These are phyloP conservation scores for Pogonognathellus flavescens DNA, from an alignment of 1,140 invertebrate genomes.

Conservation along the genomic window DNA sequence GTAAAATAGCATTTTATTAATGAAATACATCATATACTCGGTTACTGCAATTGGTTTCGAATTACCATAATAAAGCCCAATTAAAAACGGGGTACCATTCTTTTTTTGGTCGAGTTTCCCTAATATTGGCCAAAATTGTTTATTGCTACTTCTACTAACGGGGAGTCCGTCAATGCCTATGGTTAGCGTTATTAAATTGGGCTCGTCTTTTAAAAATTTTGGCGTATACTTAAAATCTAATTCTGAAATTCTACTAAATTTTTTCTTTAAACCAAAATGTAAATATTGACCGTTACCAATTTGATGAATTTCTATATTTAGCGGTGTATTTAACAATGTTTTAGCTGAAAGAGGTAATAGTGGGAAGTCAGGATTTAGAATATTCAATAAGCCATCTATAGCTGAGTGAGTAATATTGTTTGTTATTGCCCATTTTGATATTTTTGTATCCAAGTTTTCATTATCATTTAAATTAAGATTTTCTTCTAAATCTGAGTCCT, in stretches of 20 bases:
- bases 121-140: constrained; percentile 65
- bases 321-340: constrained; percentile 59
- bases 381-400: constrained; percentile 14
- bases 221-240: background rate
- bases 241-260: background rate
- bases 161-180: constrained; percentile 67
- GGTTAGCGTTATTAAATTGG: constrained; percentile 56
- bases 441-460: background rate
- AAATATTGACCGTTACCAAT: constrained; percentile 54
- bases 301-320: constrained; percentile 32
- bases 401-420: constrained; percentile 47
- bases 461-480: background rate
- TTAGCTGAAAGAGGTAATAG: constrained; percentile 44
- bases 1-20: constrained; percentile 62
- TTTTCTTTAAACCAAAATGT: constrained; percentile 55
- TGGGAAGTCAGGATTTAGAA: background rate
- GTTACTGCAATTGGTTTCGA: constrained; percentile 61
- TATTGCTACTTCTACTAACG: constrained; percentile 59
- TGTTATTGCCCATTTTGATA: constrained; percentile 40
- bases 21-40: constrained; percentile 66
- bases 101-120: constrained; percentile 52
- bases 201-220: background rate
- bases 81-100: constrained; percentile 58
- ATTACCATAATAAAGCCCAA: constrained; percentile 65
- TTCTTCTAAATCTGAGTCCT: background rate